Base-by-base conservation (phyloP, 2,113 vertebrate genomes). In the Nicator chloris region DNA sequence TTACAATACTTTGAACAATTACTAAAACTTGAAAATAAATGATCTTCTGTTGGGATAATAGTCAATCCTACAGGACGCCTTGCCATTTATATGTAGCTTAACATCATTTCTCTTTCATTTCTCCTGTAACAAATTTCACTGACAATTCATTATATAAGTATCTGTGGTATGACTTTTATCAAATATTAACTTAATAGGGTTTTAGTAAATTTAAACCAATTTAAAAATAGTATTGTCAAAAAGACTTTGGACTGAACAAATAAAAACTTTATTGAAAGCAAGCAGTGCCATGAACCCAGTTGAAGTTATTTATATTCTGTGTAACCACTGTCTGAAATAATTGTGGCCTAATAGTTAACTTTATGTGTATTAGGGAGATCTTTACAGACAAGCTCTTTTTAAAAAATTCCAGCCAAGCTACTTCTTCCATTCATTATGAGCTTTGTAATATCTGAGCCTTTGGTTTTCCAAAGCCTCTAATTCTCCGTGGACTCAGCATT, bases 11-110 rank as follows among this genome's bases (percentile, higher is more conserved):
- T 90, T 63, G 35, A 88, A 63, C 54, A 82, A 33, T 83, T 89
- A 91, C 82, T 91, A 86, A 88, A 91, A 45, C 17, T 63, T 61
- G 53, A 88, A 92, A 95, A 92, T 65, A 90, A 96, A 61, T 90
- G 0, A 24, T 83, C n/a, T 91, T 90, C 53, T 47, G 21, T 81
- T 93, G 79, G 50, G 76, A 13, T 63, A 42, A 71, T 82, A 93
- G 90, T 93, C 90, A 93, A 27, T 95, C 42, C 28, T 92, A 68
- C 59, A 91, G 54, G 64, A 70, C 0, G 15, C 31, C 21, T 88
- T 56, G 16, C 54, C 92, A 37, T 90, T 95, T 96, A 89, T 37
- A 51, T 68, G n/a, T 86, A 81, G 26, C 24, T 79, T 75, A 88
- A 78, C 70, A 37, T 66, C 0, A 93, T 95, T 86, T 93, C 27